Base-by-base conservation (phyloP, 2,797 vertebrate species). In the Etheostoma nigrum region DNA sequence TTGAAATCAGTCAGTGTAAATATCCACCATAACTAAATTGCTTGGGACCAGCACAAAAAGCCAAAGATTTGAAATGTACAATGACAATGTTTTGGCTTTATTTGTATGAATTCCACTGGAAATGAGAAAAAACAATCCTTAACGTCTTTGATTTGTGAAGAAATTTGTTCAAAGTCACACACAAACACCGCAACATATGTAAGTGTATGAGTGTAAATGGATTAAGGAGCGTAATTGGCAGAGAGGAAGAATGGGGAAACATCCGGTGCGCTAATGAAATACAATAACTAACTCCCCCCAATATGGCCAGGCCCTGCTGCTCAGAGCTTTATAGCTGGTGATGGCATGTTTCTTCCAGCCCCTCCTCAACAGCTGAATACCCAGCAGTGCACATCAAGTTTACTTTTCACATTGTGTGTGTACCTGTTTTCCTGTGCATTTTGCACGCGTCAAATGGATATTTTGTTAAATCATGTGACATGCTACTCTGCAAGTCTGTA, bases 211-310 rank as follows among this genome's bases (percentile, higher is more conserved):
- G 45, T 62, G 55, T 76, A 57, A 69, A 75, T 72, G 48, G 16
- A 42, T 71, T 66, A 51, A 76, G 40, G 21, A 72, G 66, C 2
- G 18, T 74, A 74, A 80, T 72, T 65, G 81, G 65, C 57, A 66
- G 75, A 67, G 70, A 47, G 66, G 40, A 48, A 67, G 78, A 62
- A 57, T 9, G 76, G 72, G 33, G 66, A 79, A 79, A 67, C 85
- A 84, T 89, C 91, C 82, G 79, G 82, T 73, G 58, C 67, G 51
- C 87, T 88, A 86, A 90, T 89, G 88, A 89, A 91, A 91, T 86
- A 62, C 92, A 85, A 91, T 89, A 87, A 91, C 81, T 86, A 74
- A 77, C 88, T 67, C 71, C 83, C 86, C 75, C 62, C 65, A n/a
- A 0, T 1, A 13, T 36, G 40, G 63, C 60, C 2, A 23, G 78